These are phyloP conservation scores for Nowickia ferox DNA, from an alignment of 2,888 invertebrate genomes.

Conservation along the genomic window DNA sequence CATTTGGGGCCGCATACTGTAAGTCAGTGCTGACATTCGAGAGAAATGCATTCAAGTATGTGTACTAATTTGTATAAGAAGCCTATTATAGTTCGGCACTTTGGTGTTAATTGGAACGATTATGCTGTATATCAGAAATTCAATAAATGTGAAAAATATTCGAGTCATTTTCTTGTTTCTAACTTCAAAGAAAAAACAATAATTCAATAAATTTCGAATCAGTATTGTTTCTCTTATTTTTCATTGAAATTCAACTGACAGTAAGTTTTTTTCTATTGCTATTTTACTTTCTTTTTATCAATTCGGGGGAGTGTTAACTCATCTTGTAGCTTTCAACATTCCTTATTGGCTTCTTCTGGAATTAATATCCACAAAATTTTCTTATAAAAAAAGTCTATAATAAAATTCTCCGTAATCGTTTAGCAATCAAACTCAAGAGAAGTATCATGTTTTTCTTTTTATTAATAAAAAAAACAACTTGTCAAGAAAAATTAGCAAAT, in stretches of 20 bases:
- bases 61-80: no score
- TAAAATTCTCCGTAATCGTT: constrained; percentile 19
- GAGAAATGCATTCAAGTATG: no score
- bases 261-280: no score
- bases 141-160: no score
- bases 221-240: neutral
- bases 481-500: constrained; percentile 57
- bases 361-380: constrained; percentile 8
- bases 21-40: no score
- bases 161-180: no score
- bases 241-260: neutral
- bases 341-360: neutral
- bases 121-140: no score
- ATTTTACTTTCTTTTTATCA: constrained; percentile 18
- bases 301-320: neutral
- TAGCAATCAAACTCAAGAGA: constrained; percentile 32
- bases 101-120: no score
- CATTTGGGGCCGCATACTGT: no score
- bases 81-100: no score
- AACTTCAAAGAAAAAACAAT: no score
- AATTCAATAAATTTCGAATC: no score
- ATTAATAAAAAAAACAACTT: neutral
- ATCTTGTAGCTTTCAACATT: neutral
- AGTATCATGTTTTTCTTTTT: constrained; percentile 25
- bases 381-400: neutral